Percentiles rank a stretch among this genome's conserved stretches.
phyloP scores from a whole-genome alignment of 2,113 vertebrate genomes.

The Zosterops hypoxanthus region DNA sequence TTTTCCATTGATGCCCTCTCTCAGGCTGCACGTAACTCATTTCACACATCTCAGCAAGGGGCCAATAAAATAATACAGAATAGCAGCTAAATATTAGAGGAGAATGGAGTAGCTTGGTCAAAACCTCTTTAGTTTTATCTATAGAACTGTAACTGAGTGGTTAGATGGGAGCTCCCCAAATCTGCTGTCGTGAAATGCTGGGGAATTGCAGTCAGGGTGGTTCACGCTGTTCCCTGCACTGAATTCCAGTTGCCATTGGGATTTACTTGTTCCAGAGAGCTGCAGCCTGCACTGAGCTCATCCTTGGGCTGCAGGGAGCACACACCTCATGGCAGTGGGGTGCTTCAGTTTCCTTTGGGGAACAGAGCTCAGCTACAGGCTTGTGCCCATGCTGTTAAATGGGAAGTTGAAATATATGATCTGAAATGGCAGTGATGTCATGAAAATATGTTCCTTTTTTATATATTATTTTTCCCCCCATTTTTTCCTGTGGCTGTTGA shows the following conservation, averaged over 20 bases:
- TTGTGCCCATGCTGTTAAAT: background rate
- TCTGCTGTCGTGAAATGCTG: background rate
- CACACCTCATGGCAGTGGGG: accelerated
- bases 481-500: background rate
- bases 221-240: background rate
- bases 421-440: background rate
- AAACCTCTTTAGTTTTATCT: background rate
- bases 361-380: background rate
- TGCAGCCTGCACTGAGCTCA: background rate
- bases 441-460: background rate
- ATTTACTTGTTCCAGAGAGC: background rate
- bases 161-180: background rate
- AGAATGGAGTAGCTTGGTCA: background rate
- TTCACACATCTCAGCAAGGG: background rate
- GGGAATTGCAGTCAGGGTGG: background rate
- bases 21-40: background rate
- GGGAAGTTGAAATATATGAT: background rate
- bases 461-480: too few relatives aligned
- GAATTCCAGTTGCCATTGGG: background rate
- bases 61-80: background rate
- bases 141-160: background rate
- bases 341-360: background rate
- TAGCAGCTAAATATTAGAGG: background rate
- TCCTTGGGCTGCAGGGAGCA: background rate
- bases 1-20: background rate